These are phyloP conservation scores for Drosophila kikkawai DNA, from an alignment of 1,140 invertebrate species.

Conservation along the genomic window DNA sequence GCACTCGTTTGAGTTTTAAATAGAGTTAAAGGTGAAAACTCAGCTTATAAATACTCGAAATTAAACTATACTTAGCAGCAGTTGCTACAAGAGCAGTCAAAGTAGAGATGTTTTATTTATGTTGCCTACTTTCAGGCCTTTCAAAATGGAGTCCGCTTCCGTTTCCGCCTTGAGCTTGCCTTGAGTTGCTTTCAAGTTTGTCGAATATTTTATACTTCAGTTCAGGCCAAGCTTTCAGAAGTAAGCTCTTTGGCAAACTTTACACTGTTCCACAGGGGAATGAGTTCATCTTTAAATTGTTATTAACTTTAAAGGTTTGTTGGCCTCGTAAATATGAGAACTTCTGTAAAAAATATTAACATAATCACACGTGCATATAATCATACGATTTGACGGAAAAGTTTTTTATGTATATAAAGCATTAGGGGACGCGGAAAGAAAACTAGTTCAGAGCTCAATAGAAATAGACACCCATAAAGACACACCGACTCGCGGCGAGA, in stretches of 20 bases:
- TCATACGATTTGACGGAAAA: conserved; percentile 17
- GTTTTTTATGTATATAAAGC: conserved; percentile 1
- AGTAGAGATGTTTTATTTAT: background rate
- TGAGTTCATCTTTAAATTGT: background rate
- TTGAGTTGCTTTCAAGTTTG: conserved; percentile 22
- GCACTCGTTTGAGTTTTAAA: conserved; percentile 14
- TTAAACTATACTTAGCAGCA: conserved; percentile 61
- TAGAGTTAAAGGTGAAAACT: conserved; percentile 1
- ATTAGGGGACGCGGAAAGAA: conserved; percentile 35
- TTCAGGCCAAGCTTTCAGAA: conserved; percentile 10
- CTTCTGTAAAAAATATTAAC: conserved; percentile 24
- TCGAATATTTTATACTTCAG: background rate
- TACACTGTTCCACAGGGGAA: conserved; percentile 30
- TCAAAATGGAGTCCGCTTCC: conserved; percentile 1
- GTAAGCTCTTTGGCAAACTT: conserved; percentile 9
- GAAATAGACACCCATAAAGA: conserved; percentile 23
- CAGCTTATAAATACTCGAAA: conserved; percentile 6
- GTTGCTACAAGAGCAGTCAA: conserved; percentile 62
- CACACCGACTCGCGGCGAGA: conserved; percentile 46
- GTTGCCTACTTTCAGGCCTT: conserved; percentile 44
- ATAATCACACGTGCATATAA: conserved; percentile 25
- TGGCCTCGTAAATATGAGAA: conserved; percentile 7
- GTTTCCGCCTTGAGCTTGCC: conserved; percentile 43
- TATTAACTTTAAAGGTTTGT: conserved; percentile 3
- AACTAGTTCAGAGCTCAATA: conserved; percentile 70